These are phyloP conservation scores for Mirounga angustirostris DNA, from an alignment of 2,113 vertebrate species.

Conservation along the genomic window DNA sequence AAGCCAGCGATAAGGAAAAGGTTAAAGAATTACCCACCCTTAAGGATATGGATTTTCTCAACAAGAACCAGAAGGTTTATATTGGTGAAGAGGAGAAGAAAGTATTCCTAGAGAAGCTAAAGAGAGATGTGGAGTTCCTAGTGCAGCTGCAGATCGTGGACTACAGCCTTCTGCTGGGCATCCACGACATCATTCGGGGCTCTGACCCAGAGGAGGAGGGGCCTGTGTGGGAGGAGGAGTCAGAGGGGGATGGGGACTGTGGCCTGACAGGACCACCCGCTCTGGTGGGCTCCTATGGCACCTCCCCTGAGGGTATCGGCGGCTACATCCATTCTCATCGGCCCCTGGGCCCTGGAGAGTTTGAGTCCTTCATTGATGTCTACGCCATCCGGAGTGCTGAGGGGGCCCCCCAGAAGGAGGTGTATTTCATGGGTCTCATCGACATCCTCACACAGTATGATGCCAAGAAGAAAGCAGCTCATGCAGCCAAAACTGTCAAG, in stretches of 20 bases:
- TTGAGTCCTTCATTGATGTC: constrained; percentile 93
- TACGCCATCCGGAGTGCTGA: constrained; percentile 92
- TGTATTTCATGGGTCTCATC: constrained; percentile 96
- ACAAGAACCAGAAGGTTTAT: constrained; percentile 95
- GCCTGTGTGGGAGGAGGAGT: constrained; percentile 91
- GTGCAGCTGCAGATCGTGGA: constrained; percentile 96
- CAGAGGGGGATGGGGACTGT: constrained; percentile 90
- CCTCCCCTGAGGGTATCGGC: constrained; percentile 94
- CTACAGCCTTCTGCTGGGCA: constrained; percentile 95
- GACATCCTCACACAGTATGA: constrained; percentile 96
- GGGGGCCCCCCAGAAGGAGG: constrained; percentile 93
- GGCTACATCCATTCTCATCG: constrained; percentile 93
- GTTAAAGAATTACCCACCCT: constrained; percentile 94
- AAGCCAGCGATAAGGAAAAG: constrained; percentile 96
- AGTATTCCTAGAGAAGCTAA: constrained; percentile 93
- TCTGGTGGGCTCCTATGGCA: constrained; percentile 91
- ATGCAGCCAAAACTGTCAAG: constrained; percentile 95
- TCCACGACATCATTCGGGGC: constrained; percentile 91
- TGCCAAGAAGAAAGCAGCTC: constrained; percentile 95
- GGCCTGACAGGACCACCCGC: constrained; percentile 85
- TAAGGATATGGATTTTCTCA: constrained; percentile 95
- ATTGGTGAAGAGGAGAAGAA: constrained; percentile 93
- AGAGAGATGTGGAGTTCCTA: constrained; percentile 95
- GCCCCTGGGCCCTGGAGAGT: constrained; percentile 94
- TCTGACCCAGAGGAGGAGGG: constrained; percentile 93